phyloP scores from a whole-genome alignment of 2,113 vertebrate genomes.

The Ginglymostoma cirratum region DNA sequence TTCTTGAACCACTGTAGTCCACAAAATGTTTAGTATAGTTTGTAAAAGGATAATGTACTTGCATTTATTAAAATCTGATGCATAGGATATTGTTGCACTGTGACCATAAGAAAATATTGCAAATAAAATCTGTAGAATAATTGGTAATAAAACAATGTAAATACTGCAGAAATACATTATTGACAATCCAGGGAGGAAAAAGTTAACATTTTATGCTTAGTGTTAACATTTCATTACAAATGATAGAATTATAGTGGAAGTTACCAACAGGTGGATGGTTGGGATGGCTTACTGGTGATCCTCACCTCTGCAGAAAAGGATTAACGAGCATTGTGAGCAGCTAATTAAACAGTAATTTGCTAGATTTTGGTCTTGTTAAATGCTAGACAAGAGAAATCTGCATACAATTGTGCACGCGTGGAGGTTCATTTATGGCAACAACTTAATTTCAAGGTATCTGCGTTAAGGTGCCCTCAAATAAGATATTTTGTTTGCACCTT shows the following conservation, averaged over 20 bases:
- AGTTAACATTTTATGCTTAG: background rate
- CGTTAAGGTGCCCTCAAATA: background rate
- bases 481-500: background rate
- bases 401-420: background rate
- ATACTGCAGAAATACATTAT: background rate
- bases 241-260: background rate
- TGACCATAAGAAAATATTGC: background rate
- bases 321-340: background rate
- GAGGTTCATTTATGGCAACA: background rate
- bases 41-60: background rate
- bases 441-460: background rate
- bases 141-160: background rate
- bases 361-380: conserved; percentile 7
- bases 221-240: background rate
- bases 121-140: background rate
- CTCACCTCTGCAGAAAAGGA: conserved; percentile 11
- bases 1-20: too few relatives aligned
- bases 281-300: background rate
- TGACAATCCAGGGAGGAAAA: background rate
- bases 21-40: background rate
- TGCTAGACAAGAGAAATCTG: background rate
- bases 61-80: background rate
- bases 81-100: background rate
- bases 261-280: background rate
- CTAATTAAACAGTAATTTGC: conserved; percentile 24